Evolutionary conservation across 1,140 invertebrate species (phyloP).

Genomic region (Aporrectodea caliginosa): DNA sequence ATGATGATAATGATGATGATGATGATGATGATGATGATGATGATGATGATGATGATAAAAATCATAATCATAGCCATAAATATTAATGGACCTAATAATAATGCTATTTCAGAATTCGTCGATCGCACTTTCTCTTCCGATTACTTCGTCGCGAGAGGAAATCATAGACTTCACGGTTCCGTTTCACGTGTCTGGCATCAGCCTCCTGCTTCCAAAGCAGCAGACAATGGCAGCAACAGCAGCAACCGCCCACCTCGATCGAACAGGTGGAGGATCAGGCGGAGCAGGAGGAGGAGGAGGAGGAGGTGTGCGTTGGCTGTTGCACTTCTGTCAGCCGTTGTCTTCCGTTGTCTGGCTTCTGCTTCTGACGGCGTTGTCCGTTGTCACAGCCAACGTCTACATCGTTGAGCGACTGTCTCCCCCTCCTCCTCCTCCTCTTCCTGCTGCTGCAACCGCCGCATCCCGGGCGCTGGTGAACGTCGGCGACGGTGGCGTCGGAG

Average conservation of each 20-base stretch:
- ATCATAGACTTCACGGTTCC: background rate
- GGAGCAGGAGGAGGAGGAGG: background rate
- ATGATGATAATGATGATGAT: background rate
- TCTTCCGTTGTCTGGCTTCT: background rate
- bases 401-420: background rate
- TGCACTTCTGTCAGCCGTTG: background rate
- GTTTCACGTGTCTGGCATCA: background rate
- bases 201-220: background rate
- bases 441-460: too few relatives aligned
- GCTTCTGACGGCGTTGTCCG: background rate
- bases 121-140: background rate
- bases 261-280: background rate
- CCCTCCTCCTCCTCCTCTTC: too few relatives aligned
- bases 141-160: background rate
- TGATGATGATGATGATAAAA: background rate
- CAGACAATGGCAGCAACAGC: too few relatives aligned
- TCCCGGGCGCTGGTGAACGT: too few relatives aligned
- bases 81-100: too few relatives aligned
- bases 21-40: conserved; percentile 2
- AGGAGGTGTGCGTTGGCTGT: background rate
- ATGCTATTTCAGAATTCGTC: background rate
- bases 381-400: background rate
- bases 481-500: background rate
- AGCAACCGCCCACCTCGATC: too few relatives aligned
- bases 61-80: background rate